Conservation (phyloP, 2,113 vertebrate genomes). For the Phoxinus phoxinus region DNA sequence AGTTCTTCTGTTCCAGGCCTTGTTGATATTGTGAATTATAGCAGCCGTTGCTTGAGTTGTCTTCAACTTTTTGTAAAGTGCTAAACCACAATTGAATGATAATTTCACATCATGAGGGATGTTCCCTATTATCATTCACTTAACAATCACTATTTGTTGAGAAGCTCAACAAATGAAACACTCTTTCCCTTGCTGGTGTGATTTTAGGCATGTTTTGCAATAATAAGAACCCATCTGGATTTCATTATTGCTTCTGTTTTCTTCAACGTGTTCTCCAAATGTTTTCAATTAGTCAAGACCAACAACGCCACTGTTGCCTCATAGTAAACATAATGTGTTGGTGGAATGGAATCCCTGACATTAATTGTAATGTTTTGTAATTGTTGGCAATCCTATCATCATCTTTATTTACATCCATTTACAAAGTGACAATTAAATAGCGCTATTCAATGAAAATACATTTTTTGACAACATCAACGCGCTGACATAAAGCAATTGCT, state of each 20-base stretch:
- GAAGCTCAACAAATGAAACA: background rate
- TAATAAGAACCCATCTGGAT: constrained; percentile 51
- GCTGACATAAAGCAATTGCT: background rate
- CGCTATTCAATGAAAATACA: background rate
- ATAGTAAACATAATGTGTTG: constrained; percentile 42
- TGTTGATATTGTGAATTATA: constrained; percentile 65
- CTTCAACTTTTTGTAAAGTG: constrained; percentile 10
- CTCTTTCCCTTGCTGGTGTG: constrained; percentile 30
- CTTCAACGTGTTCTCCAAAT: constrained; percentile 53
- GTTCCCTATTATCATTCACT: constrained; percentile 14
- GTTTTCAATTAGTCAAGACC: constrained; percentile 50
- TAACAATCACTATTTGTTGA: constrained; percentile 19
- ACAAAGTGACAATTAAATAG: background rate
- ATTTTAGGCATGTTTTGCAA: constrained; percentile 41
- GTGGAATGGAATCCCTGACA: constrained; percentile 3
- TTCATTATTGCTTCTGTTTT: constrained; percentile 56
- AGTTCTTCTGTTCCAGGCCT: constrained; percentile 49
- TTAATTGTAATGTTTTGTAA: background rate
- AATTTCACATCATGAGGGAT: constrained; percentile 27
- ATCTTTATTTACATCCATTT: background rate
- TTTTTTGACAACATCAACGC: constrained; percentile 6
- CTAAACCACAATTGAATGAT: constrained; percentile 25
- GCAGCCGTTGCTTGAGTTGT: background rate
- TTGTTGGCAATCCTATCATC: background rate
- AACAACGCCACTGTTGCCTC: constrained; percentile 49